Evolutionary conservation across 1,140 invertebrate species (phyloP).

Genomic region (Orius insidiosus): DNA sequence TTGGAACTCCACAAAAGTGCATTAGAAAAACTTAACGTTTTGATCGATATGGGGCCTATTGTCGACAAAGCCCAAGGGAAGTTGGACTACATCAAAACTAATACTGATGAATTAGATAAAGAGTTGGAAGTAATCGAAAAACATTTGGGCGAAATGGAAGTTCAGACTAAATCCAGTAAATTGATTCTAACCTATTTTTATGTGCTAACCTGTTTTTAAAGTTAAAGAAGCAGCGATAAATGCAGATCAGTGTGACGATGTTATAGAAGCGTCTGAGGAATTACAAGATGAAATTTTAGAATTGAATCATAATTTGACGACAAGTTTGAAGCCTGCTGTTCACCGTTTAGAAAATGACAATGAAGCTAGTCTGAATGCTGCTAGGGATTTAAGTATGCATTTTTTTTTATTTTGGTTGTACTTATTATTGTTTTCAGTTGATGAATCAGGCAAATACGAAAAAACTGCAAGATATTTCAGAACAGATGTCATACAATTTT

Average conservation of each 20-base stretch:
- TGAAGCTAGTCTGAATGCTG: constrained; percentile 25
- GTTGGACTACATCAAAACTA: no score
- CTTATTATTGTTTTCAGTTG: constrained; percentile 15
- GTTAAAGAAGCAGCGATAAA: constrained; percentile 22
- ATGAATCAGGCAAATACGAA: constrained; percentile 19
- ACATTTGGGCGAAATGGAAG: no score
- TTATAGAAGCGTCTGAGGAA: constrained; percentile 17
- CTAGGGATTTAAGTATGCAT: constrained; percentile 25
- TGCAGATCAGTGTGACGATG: constrained; percentile 12
- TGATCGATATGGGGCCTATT: no score
- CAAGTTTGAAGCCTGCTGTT: constrained; percentile 30
- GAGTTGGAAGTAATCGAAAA: no score
- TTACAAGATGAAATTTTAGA: constrained; percentile 22
- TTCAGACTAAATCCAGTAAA: no score
- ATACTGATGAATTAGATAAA: no score
- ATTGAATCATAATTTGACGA: constrained; percentile 17
- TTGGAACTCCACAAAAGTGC: no score
- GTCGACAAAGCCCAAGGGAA: no score
- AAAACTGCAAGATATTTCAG: constrained; percentile 18
- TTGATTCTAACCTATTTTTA: no score
- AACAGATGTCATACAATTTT: constrained; percentile 17
- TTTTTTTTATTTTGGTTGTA: neutral
- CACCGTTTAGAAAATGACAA: constrained; percentile 35
- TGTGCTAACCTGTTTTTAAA: neutral
- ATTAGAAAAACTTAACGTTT: no score